Conservation (phyloP, 2,888 invertebrate genomes). For the Rosalia funebris region DNA sequence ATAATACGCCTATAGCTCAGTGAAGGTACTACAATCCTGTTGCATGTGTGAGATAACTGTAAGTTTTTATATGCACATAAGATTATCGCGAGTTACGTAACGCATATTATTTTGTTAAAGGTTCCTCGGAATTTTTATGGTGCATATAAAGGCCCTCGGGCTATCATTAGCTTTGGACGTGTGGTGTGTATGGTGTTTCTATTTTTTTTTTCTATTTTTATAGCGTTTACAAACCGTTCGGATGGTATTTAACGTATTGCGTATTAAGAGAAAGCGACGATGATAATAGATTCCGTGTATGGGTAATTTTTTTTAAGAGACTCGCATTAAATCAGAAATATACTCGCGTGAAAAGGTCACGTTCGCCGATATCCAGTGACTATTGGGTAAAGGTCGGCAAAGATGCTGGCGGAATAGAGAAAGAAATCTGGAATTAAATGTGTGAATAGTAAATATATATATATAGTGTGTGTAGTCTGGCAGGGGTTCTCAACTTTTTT, state of each 20-base stretch:
- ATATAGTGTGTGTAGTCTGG: too few species aligned
- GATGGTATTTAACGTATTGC: not conserved
- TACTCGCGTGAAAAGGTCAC: too few species aligned
- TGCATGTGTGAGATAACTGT: too few species aligned
- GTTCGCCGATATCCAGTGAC: too few species aligned
- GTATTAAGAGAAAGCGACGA: constrained; percentile 10
- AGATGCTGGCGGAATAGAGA: too few species aligned
- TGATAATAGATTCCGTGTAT: not conserved
- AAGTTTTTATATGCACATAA: not conserved
- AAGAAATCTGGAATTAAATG: too few species aligned
- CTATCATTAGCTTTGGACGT: constrained; percentile 3
- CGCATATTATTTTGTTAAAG: not conserved
- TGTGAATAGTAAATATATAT: too few species aligned
- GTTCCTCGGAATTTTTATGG: constrained; percentile 2
- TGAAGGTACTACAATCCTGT: too few species aligned
- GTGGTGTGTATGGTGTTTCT: not conserved
- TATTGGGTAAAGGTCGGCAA: too few species aligned
- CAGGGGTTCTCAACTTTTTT: too few species aligned
- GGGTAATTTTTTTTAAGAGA: not conserved
- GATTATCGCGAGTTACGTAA: constrained; percentile 7
- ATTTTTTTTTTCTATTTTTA: constrained; percentile 3
- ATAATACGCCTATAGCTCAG: too few species aligned
- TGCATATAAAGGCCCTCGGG: not conserved
- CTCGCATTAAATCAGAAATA: too few species aligned
- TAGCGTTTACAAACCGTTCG: constrained; percentile 1